Evolutionary conservation across 2,888 invertebrate species (phyloP), one percentile per base, ranked within the genome.

Genomic region (Nomada goodeniana): DNA sequence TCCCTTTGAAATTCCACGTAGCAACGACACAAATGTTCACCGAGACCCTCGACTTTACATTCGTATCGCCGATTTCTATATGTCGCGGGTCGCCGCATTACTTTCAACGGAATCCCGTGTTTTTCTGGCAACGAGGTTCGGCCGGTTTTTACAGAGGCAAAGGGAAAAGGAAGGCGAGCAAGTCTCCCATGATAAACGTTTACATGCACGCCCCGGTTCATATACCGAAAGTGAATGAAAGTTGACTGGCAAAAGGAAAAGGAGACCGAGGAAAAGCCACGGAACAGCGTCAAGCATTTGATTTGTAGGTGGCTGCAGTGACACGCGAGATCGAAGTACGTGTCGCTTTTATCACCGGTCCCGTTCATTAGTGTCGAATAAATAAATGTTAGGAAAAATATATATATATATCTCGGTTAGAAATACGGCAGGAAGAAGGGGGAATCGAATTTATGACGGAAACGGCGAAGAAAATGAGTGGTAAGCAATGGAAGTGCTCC

Each of bases 221-320:
- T 70, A 63, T 57, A 63, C 67, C 57, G 63, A 72, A 77, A 73
- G 80, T 73, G 80, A 78, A 78, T 69, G 80, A 81, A 73, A 78
- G 67, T 73, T 69, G 80, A 73, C 78, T 78, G 13, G 64, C 26
- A 18, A 53, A 44, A 13, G 63, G 57, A 70, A 65, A 52, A 53
- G 57, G 69, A 61, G 72, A 67, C 23, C 50, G 29, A 67, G 80
- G 60, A 82, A 78, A 79, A 71, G 74, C 42, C 44, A 26, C 57
- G 70, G 63, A 76, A 79, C 83, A 70, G 76, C 84, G 75, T 76
- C 83, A 82, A 88, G 77, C 82, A 84, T 87, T 89, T 89, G 89
- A 89, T 89, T 89, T 88, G 89, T 89, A 85, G 85, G 70, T 64
- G 59, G n/a, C 23, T 11, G 64, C 80, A 72, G 79, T 69, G 71